Conservation (phyloP, 1,140 invertebrate species). For the Eupristina koningsbergeri region DNA sequence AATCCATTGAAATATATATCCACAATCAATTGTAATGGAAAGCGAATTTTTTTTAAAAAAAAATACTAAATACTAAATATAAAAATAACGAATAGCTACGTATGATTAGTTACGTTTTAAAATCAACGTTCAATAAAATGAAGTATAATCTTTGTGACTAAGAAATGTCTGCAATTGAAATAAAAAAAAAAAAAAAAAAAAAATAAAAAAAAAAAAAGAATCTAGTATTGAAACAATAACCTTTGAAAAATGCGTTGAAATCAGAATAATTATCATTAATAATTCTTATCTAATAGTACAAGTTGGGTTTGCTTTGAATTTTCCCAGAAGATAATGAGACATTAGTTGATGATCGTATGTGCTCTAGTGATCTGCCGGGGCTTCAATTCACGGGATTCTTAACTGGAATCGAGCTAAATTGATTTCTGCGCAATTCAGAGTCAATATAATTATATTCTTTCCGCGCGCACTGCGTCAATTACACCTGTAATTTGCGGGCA, state of each 20-base stretch:
- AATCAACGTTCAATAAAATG: not conserved
- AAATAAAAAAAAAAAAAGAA: too few species aligned
- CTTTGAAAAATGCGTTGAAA: slow-evolving; percentile 7
- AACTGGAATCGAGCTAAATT: slow-evolving; percentile 39
- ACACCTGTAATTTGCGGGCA: slow-evolving; percentile 46
- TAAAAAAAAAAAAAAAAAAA: not conserved
- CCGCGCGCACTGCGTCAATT: slow-evolving; percentile 40
- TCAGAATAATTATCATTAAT: slow-evolving; percentile 4
- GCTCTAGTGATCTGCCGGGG: not conserved
- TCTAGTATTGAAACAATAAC: slow-evolving; percentile 18
- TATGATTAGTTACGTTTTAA: not conserved
- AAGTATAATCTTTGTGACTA: not conserved
- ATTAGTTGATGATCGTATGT: not conserved
- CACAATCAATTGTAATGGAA: too few species aligned
- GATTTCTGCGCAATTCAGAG: slow-evolving; percentile 36
- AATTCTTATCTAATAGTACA: slow-evolving; percentile 30
- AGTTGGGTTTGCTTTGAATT: slow-evolving; percentile 25
- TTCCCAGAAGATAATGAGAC: slow-evolving; percentile 1
- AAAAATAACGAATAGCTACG: too few species aligned
- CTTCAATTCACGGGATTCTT: slow-evolving; percentile 31
- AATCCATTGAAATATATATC: too few species aligned
- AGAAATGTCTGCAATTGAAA: not conserved
- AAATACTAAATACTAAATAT: too few species aligned
- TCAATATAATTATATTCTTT: slow-evolving; percentile 46
- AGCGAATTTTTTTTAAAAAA: too few species aligned